Evolutionary conservation across 1,140 invertebrate genomes (phyloP), one percentile per base, ranked within the genome.

Genomic region (Hydropsyche tenuis): DNA sequence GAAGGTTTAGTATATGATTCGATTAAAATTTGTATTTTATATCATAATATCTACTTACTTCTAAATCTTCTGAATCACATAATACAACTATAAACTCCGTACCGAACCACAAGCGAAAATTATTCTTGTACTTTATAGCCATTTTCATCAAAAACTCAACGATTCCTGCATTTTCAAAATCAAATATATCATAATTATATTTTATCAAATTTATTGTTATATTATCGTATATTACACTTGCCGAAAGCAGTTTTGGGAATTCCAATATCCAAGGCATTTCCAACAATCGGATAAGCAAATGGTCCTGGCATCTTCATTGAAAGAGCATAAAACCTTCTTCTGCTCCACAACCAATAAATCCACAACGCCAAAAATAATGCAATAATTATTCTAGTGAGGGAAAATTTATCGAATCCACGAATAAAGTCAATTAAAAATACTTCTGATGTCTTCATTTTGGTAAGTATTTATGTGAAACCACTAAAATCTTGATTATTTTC

Each of bases 321-420:
- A 12, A 82, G 62, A 1, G 78, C 22, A 69, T 82, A 82, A 68
- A 75, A 81, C 65, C 78, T 75, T 5, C 81, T 75, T 1, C 81
- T 78, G 27, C 74, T 79, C 81, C 81, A 82, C 18, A 82, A 62
- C 51, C 80, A 77, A 56, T 81, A 79, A 16, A 81, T 43, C 79
- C 80, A 82, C 53, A 79, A 30, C 11, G 79, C 30, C 9, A 37
- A 4, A 37, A 37, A 9, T 37, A 9, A 3, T 37, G 30, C 9
- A 9, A 4, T 4, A 4, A 37, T 4, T 4, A 37, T 37, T 37
- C 9, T 37, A 37, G 30, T 37, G 30, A 37, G 3, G 9, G 30
- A 9, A 4, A 37, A 37, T 37, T 3, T 37, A 4, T 37, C 30
- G 9, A 37, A 4, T 9, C 3, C 9, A 9, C 30, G 3, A 4